Base-by-base conservation (phyloP, 2,797 vertebrate genomes). In the Spinus olivaceus region DNA sequence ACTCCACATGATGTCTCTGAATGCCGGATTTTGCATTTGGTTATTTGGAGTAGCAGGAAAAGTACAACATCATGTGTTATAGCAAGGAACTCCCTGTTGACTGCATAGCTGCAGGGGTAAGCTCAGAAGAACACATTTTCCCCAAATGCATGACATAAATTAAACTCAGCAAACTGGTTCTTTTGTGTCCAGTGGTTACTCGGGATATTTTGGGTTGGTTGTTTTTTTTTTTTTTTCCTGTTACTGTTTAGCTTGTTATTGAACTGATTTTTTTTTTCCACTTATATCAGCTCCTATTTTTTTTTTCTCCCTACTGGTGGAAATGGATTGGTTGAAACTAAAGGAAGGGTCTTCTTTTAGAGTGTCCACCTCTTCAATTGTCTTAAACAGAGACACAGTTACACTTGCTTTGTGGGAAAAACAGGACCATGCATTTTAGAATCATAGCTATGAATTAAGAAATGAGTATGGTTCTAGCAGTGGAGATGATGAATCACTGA, bases 61-160 rank as follows among this genome's bases (percentile, higher is more conserved):
- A 76, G 16, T 81, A 84, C 70, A 90, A 50, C 16, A 27, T 53
- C 79, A 60, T 4, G 8, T 73, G 46, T 24, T 92, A 20, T 14
- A 92, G 59, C 32, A 79, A 84, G 46, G 92, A 92, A 69, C 23
- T 93, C 88, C 74, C 65, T 47, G 42, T 85, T 95, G 86, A 66
- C 53, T 54, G 13, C 25, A 64, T 53, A 89, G 53, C 74, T 74
- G 21, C 71, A 81, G 90, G 70, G 51, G 46, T 81, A 87, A 76
- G 60, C 71, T 84, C 56, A 61, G n/a, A 93, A 88, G 17, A 90
- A 71, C 25, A 77, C 21, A 22, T 81, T 86, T 91, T 67, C 42
- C 20, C 28, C 30, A 82, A 85, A 74, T 39, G 21, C 22, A 53
- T 32, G 14, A 37, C 56, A 92, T 67, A 93, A 92, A 89, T 71